Evolutionary conservation across 2,888 invertebrate genomes (phyloP), one percentile per base, ranked within the genome.

Genomic region (Osmoderma eremita): DNA sequence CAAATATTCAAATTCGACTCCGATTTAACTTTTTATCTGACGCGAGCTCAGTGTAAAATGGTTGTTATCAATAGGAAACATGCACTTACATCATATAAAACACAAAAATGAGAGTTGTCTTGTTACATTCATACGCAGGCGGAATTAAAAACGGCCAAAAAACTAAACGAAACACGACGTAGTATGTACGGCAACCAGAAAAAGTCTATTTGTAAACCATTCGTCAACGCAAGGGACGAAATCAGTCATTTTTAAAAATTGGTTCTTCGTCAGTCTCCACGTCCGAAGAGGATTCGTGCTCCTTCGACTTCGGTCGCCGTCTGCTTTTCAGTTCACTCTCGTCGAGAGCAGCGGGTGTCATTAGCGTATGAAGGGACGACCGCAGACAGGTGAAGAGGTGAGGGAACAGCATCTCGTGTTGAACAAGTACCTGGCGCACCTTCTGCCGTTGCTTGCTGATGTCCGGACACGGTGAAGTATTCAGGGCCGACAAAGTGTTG

Each of bases 381-480:
- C 89, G 87, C 67, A 95, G 83, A 72, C 91, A 92, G 76, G 86
- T 84, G 78, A 90, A 94, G 39, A 95, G 81, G 54, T 88, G 87
- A 0, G 94, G 94, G 76, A 92, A 90, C 13, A 88, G 77, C 6
- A 90, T 86, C 79, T 95, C 94, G 73, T 94, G 93, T 66, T 88
- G 86, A 0, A 88, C 88, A 42, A 94, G 83, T 63, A 94, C 80
- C 72, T 91, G 90, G 75, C 88, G 89, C 67, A 87, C 86, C 62
- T 88, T 81, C 73, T 88, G 88, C 30, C 81, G 75, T 67, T 82
- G 80, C 70, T 82, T 82, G 12, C 79, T 78, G 48, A 80, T 70
- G 58, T 80, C 79, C 3, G 77, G 75, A 67, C 75, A 76, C 24
- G 74, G 69, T 45, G 76, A 72, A 65, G 72, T 77, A 24, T 75